These are phyloP conservation scores for Equus przewalskii DNA, from an alignment of 2,113 vertebrate genomes.

Conservation along the genomic window DNA sequence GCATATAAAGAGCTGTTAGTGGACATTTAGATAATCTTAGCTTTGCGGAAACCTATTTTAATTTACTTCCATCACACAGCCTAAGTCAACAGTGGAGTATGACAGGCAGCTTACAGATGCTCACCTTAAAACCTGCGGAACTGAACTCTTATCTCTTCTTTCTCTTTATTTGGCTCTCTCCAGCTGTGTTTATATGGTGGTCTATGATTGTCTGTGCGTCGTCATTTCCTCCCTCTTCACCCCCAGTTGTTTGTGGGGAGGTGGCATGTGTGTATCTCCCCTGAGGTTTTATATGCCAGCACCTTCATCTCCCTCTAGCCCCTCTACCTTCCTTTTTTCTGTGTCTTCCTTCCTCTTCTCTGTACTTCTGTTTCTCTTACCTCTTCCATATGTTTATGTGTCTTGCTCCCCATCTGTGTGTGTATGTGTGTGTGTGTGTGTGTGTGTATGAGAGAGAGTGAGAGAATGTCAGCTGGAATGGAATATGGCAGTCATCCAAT, in stretches of 20 bases:
- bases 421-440: neutral
- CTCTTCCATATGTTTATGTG: neutral
- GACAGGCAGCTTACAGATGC: neutral
- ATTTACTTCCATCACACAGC: constrained; percentile 29
- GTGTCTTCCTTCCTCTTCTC: neutral
- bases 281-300: constrained; percentile 23
- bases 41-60: constrained; percentile 40
- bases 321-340: constrained; percentile 19
- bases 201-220: neutral
- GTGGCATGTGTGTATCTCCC: neutral
- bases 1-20: neutral
- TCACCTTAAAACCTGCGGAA: constrained; percentile 9
- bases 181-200: constrained; percentile 11
- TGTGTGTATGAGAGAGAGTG: neutral
- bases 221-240: neutral
- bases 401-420: neutral
- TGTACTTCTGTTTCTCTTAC: neutral
- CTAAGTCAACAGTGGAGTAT: neutral
- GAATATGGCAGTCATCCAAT: neutral
- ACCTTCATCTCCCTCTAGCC: neutral
- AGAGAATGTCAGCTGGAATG: constrained; percentile 21
- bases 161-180: constrained; percentile 22
- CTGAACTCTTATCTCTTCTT: constrained; percentile 43
- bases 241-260: neutral
- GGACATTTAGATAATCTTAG: constrained; percentile 25